phyloP scores from a whole-genome alignment of 2,888 invertebrate genomes.

The Odontomyia ornata region DNA sequence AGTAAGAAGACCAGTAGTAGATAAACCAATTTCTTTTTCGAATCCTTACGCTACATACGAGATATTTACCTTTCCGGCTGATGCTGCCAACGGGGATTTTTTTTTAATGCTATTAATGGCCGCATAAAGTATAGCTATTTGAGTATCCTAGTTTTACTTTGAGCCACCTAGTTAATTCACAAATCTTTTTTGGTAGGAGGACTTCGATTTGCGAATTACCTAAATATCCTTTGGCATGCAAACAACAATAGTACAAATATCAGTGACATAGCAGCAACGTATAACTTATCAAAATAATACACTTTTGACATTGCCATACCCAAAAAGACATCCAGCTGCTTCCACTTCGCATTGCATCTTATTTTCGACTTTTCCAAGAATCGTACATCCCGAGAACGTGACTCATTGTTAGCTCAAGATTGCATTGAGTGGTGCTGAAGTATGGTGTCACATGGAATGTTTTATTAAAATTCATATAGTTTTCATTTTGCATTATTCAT shows the following conservation, averaged over 20 bases:
- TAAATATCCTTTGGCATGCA: constrained; percentile 33
- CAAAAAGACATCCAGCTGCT: not conserved
- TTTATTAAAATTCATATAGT: constrained; percentile 43
- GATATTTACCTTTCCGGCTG: too few species aligned
- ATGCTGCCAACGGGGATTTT: too few species aligned
- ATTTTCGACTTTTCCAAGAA: not conserved
- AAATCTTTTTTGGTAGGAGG: too few species aligned
- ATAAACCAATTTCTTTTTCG: too few species aligned
- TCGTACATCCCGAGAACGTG: not conserved
- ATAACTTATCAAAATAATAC: constrained; percentile 25
- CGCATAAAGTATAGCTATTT: too few species aligned
- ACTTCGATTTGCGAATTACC: too few species aligned
- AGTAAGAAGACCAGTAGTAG: too few species aligned
- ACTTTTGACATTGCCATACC: not conserved
- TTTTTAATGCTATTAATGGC: too few species aligned
- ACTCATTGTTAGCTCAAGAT: constrained; percentile 37
- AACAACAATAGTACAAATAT: too few species aligned
- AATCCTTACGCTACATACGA: too few species aligned
- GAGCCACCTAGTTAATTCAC: too few species aligned
- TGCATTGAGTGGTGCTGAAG: constrained; percentile 38
- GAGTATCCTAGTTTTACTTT: too few species aligned
- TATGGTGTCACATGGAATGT: constrained; percentile 36
- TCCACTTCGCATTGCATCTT: not conserved
- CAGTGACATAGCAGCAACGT: not conserved
- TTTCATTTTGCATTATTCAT: constrained; percentile 44